Conservation (phyloP, 2,113 vertebrate genomes). For the Calcarius ornatus region DNA sequence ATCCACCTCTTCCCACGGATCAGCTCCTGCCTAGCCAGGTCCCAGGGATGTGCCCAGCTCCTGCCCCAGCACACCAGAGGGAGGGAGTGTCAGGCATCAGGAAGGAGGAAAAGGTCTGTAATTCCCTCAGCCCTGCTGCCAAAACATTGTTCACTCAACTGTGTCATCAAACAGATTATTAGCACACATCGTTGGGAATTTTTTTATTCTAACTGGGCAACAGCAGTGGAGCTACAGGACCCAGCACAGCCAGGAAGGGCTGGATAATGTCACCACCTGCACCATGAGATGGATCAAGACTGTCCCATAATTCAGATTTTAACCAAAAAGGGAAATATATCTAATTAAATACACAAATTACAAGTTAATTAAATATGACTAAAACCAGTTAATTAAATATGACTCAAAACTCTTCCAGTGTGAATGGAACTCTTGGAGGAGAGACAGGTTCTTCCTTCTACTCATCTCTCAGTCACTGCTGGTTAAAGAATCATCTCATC, state of each 20-base stretch:
- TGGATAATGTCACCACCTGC: neutral
- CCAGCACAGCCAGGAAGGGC: neutral
- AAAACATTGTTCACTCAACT: neutral
- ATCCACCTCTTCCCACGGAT: neutral
- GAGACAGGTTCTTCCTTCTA: neutral
- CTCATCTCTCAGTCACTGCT: neutral
- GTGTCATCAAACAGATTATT: neutral
- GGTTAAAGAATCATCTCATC: neutral
- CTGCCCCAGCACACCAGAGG: neutral
- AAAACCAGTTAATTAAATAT: neutral
- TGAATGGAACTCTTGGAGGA: neutral
- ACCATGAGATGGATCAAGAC: neutral
- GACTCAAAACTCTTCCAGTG: neutral
- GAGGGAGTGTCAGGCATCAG: neutral
- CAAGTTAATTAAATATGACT: neutral
- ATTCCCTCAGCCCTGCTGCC: neutral
- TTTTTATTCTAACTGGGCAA: neutral
- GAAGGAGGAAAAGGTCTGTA: neutral
- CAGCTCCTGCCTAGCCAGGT: neutral
- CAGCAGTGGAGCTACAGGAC: neutral
- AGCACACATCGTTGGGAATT: neutral
- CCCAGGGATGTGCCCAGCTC: neutral
- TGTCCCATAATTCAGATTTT: neutral
- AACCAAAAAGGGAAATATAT: neutral
- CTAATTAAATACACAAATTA: neutral